These are phyloP conservation scores for Yponomeuta cagnagella DNA, from an alignment of 2,888 invertebrate species.

Conservation along the genomic window DNA sequence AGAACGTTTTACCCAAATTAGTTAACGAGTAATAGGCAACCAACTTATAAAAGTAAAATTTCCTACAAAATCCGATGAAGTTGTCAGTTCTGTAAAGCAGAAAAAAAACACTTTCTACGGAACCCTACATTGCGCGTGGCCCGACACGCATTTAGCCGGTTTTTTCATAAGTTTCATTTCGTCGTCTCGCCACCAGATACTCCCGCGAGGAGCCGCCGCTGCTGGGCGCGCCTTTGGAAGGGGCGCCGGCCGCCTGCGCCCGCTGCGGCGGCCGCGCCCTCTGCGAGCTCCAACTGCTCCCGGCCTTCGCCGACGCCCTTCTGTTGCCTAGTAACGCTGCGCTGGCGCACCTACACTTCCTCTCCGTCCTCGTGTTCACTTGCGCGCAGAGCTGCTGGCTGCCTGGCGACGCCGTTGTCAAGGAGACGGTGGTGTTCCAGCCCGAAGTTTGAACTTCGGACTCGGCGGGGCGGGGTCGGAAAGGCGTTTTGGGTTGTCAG, in stretches of 20 bases:
- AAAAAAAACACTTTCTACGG: background rate
- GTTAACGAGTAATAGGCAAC: no score
- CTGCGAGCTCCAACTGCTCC: conserved; percentile 90
- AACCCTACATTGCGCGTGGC: no score
- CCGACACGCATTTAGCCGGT: no score
- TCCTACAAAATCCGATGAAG: no score
- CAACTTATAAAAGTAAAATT: no score
- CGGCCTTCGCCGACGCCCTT: conserved; percentile 84
- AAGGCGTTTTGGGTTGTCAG: no score
- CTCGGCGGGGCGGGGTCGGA: no score
- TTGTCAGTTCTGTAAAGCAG: no score
- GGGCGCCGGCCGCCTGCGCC: conserved; percentile 70
- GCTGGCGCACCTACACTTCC: conserved; percentile 83
- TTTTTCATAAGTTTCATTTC: no score
- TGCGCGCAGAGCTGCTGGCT: conserved; percentile 92
- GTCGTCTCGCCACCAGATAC: conserved; percentile 74
- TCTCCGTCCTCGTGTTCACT: conserved; percentile 89
- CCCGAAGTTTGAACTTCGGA: conserved; percentile 70
- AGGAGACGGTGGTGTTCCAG: conserved; percentile 86
- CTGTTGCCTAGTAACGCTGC: conserved; percentile 71
- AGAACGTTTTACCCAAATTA: no score
- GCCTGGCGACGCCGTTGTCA: conserved; percentile 77
- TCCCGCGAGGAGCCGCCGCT: conserved; percentile 82
- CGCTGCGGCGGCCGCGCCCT: conserved; percentile 83
- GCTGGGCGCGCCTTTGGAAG: conserved; percentile 76